A percentile compares a stretch with the other conserved stretches of the same genome.
These are phyloP conservation scores for Phoenicopterus ruber DNA, from an alignment of 2,113 vertebrate genomes.

Conservation along the genomic window DNA sequence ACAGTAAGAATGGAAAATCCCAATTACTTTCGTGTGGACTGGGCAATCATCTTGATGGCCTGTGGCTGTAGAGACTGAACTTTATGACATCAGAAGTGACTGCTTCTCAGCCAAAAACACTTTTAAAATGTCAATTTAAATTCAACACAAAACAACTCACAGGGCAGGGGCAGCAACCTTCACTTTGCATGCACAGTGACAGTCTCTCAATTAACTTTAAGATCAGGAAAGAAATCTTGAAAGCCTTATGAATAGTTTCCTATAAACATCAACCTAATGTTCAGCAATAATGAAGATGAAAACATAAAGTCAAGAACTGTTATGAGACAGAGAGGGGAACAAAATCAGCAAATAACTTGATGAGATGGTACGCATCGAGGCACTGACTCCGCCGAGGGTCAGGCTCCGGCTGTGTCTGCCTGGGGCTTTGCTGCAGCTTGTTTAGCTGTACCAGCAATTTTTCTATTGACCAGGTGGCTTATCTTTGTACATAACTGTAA, in stretches of 20 bases:
- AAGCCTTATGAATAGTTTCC: not conserved
- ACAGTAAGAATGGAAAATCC: not conserved
- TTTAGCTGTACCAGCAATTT: not conserved
- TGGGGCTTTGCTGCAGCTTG: not conserved
- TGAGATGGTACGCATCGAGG: accelerated
- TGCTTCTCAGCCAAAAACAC: not conserved
- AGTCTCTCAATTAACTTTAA: not conserved
- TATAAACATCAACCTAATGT: not conserved
- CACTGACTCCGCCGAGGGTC: accelerated
- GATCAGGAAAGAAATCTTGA: not conserved
- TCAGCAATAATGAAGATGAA: not conserved
- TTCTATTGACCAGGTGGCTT: not conserved
- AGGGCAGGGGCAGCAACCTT: not conserved
- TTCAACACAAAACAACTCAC: not conserved
- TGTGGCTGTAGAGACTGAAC: not conserved
- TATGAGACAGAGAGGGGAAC: not conserved
- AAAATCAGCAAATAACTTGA: not conserved
- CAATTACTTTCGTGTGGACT: not conserved
- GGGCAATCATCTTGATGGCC: not conserved
- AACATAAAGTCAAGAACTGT: not conserved
- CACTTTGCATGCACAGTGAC: not conserved
- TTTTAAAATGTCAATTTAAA: not conserved
- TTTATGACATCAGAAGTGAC: not conserved
- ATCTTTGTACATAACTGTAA: not conserved
- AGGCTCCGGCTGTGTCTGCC: not conserved